Evolutionary conservation across 2,888 invertebrate species (phyloP), one percentile per base, ranked within the genome.

Genomic region (Ferrisia virgata): DNA sequence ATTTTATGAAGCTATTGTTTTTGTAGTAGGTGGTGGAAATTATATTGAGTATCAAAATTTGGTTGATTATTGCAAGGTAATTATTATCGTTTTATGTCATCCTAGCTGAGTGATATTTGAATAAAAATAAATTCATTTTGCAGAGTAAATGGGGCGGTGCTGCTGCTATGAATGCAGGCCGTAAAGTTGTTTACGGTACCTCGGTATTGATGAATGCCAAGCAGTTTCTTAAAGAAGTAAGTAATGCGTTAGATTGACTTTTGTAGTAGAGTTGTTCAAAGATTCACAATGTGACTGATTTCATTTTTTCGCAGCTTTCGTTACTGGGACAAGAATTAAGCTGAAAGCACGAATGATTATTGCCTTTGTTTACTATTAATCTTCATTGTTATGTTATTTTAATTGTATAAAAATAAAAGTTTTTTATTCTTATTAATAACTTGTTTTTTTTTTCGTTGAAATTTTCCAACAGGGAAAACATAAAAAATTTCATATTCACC

Each of bases 41-140:
- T 99, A 99, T 88, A 98, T 99, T 88, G 99, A 99, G 89, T 99
- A 99, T 89, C 99, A 99, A 89, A 99, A 99, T 91, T 92, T 99
- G 85, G 93, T 95, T 82, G 99, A 99, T 88, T 97, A 97, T 88
- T 94, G 95, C 43, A 97, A 95, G 92, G 94, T 94, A 88, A 85
- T 86, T 85, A 15, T 36, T 39, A 4, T 36, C 6, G 25, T 25
- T 9, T 58, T 28, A 5, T 64, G 6, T 15, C 3, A 64, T 28
- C 28, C 28, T 2, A 53, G 22, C 22, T 8, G 22, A 22, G 22
- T 8, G 13, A 28, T 28, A 1, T 11, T 64, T 31, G 1, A 28
- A 64, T 31, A 15, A 15, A 28, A 11, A 22, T 58, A 58, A 47
- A 9, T 18, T n/a, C 25, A 47, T 22, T 87, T 91, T 91, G 79